Evolutionary conservation across 2,888 invertebrate genomes (phyloP), one percentile per base, ranked within the genome.

Genomic region (Melipona beecheii): DNA sequence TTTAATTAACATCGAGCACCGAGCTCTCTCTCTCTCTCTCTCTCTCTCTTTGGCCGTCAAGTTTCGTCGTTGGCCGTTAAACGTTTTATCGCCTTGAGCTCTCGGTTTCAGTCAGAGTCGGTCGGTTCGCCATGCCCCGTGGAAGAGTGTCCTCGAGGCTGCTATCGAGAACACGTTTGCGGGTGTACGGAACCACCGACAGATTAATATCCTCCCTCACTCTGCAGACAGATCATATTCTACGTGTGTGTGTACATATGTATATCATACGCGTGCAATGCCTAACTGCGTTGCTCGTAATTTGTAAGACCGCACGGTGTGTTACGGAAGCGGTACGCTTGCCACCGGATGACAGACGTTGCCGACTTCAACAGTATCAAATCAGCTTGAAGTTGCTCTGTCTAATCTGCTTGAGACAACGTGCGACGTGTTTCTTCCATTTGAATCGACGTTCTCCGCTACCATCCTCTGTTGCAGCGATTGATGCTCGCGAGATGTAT

Each of bases 281-380:
- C 82, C 72, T 84, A 58, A 50, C 60, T 54, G 66, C 73, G 79
- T 82, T 78, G 76, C 65, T 68, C 52, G 80, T 78, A 84, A 87
- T 87, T 87, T 69, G 78, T 83, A 78, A 85, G 62, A 58, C 50
- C 60, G 72, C 58, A 65, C 75, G 62, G 11, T 74, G 64, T 56
- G 64, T 56, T 15, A 36, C 71, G 31, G 60, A 75, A 79, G 72
- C 66, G 83, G 65, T 70, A 78, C 43, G 79, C 65, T 82, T 64
- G 78, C 77, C 78, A 15, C 65, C 27, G 36, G 69, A 75, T 82
- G 85, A 65, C 56, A 69, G 78, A 58, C 69, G 58, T 24, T 49
- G 36, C 21, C 71, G 75, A 68, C 58, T 72, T 82, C 75, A 43
- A 83, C 83, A 78, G 85, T 74, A 77, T 36, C 78, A 73, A 83